Base-by-base conservation (phyloP, 2,888 invertebrate genomes). In the Lasioglossum morio region DNA sequence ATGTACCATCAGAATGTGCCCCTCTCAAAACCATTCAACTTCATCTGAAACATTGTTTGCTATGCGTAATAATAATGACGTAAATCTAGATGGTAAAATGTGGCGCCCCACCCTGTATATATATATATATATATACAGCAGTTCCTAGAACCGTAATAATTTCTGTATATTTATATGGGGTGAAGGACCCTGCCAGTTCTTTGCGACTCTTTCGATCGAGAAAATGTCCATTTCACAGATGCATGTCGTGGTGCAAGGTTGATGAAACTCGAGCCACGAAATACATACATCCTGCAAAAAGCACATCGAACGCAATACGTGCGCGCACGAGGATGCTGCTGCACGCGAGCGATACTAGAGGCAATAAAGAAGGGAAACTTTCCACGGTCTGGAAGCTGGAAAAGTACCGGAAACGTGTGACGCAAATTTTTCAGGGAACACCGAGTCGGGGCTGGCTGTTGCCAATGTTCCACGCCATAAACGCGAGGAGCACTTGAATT, bases 361-460 rank as follows among this genome's bases (percentile, higher is more conserved):
- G 63, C 63, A 63, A 63, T 63, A 63, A 63, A 75, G 46, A 30
- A 72, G 48, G 48, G 48, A 76, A 80, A 73, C 66, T 85, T 85
- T 80, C 85, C 85, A 60, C 69, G 60, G 43, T 57, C 14, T 19
- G 14, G 37, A 63, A 75, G 14, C 73, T 85, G 85, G 85, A 85
- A 85, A 80, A 73, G 48, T 77, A 85, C 85, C 76, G 77, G 69
- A 85, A 73, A 78, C 84, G 53, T 43, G n/a, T 80, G 80, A 77
- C 57, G 60, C 34, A 85, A 76, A 80, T 76, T 84, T 84, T 80
- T 76, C 77, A 77, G 48, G 10, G 53, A 23, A 48, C 34, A 16
- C 63, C 30, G 16, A 30, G 27, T 4, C 30, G 23, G 16, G 34
- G 34, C 30, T 66, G 40, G 40, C 46, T 46, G 63, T n/a, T 46